A percentile compares a stretch with the other conserved stretches of the same genome.
Conservation (phyloP, 2,797 vertebrate species). For the Melanotaenia pygmaea region DNA sequence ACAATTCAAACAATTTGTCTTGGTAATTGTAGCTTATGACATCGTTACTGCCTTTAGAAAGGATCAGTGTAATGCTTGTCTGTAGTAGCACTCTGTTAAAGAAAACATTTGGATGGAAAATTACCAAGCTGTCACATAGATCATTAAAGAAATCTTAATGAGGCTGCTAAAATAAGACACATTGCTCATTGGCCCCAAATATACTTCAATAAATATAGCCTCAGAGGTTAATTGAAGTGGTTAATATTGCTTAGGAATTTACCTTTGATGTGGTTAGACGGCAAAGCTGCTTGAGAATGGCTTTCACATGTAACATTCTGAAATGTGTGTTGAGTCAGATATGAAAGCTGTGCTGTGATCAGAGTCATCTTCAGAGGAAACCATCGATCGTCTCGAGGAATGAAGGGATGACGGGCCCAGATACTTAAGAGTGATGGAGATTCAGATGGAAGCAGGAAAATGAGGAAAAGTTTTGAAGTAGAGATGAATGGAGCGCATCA, state of each 20-base stretch:
- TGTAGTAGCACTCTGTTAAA: constrained; percentile 3
- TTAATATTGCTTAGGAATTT: constrained; percentile 44
- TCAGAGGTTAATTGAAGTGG: constrained; percentile 55
- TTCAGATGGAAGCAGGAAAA: constrained; percentile 51
- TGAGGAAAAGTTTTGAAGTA: constrained; percentile 52
- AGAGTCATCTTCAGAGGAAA: constrained; percentile 65
- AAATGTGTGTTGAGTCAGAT: constrained; percentile 66
- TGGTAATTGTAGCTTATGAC: constrained; percentile 8
- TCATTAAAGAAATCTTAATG: constrained; percentile 52
- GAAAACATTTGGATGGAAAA: constrained; percentile 43
- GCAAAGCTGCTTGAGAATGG: constrained; percentile 41
- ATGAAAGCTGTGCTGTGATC: constrained; percentile 59
- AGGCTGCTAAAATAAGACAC: constrained; percentile 55
- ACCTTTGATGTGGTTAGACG: constrained; percentile 51
- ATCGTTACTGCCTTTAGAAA: background rate
- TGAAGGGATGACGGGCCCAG: constrained; percentile 52
- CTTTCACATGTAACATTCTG: constrained; percentile 51
- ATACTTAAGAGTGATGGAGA: constrained; percentile 55
- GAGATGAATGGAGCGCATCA: constrained; percentile 57
- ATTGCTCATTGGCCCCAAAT: constrained; percentile 40
- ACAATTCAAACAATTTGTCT: constrained; percentile 1
- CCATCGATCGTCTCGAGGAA: constrained; percentile 75
- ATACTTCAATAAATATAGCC: constrained; percentile 54
- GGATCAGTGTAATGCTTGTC: constrained; percentile 16
- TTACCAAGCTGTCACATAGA: constrained; percentile 43